A percentile compares a stretch with the other conserved stretches of the same genome.
Evolutionary conservation across 23 tunicate species (phyloP).

Genomic region (Oikopleura dioica): DNA sequence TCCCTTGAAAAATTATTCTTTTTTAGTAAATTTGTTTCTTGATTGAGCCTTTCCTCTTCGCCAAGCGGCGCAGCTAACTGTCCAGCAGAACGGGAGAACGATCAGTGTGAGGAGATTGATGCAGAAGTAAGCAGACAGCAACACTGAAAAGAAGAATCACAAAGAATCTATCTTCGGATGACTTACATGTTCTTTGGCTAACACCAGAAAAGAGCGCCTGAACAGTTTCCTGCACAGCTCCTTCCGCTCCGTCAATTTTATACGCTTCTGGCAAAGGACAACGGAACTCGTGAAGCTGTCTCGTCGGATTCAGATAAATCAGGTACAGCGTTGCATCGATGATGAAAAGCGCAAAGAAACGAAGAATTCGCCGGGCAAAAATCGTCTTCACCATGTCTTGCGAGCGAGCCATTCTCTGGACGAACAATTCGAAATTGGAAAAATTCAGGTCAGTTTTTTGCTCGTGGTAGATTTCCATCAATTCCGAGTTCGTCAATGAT

Average conservation of each 20-base stretch:
- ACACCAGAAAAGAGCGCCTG: background rate
- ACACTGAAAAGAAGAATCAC: background rate
- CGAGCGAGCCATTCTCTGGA: background rate
- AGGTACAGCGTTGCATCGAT: background rate
- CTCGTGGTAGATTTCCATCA: background rate
- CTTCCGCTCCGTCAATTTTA: background rate
- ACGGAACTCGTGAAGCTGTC: background rate
- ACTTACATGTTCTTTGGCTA: background rate
- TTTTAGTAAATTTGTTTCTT: no score
- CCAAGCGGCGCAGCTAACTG: conserved; percentile 5
- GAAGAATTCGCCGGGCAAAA: background rate
- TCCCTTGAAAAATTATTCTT: no score
- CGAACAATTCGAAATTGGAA: background rate
- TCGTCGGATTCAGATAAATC: background rate
- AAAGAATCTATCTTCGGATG: background rate
- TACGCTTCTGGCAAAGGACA: background rate
- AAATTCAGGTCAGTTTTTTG: background rate
- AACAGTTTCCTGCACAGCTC: background rate
- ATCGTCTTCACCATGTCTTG: background rate
- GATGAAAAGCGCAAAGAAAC: background rate
- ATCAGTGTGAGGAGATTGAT: background rate
- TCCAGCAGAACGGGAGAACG: conserved; percentile 1
- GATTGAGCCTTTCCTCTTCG: no score
- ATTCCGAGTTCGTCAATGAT: background rate
- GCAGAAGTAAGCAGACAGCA: background rate